Evolutionary conservation across 2,797 vertebrate species (phyloP).

Genomic region (Onychomys torridus): DNA sequence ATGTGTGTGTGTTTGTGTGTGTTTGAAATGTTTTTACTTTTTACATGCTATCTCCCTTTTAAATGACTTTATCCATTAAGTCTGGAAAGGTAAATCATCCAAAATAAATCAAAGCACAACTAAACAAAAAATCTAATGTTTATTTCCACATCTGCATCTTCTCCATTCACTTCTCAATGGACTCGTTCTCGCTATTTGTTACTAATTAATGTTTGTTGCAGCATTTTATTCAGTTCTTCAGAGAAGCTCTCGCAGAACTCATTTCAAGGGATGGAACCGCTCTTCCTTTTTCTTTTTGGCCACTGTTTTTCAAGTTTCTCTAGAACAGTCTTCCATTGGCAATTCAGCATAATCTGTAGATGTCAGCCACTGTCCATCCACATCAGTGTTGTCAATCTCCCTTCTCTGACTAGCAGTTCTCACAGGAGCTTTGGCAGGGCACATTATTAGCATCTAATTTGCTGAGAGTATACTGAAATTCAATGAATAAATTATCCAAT

Average conservation of each 20-base stretch:
- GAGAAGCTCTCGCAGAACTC: background rate
- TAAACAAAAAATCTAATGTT: background rate
- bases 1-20: background rate
- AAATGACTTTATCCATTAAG: background rate
- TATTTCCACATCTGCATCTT: background rate
- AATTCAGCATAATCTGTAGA: background rate
- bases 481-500: background rate
- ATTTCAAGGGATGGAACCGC: background rate
- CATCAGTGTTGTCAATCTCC: background rate
- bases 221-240: background rate
- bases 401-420: no score
- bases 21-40: background rate
- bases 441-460: background rate
- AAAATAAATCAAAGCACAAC: background rate
- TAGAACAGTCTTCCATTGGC: background rate
- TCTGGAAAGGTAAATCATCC: background rate
- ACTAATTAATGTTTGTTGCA: background rate
- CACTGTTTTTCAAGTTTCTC: background rate
- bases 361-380: background rate
- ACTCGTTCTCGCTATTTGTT: no score
- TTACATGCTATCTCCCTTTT: background rate
- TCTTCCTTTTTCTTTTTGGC: background rate
- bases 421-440: background rate
- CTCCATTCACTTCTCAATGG: background rate
- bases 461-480: background rate